phyloP scores from a whole-genome alignment of 2,113 vertebrate species.

The Misgurnus anguillicaudatus region DNA sequence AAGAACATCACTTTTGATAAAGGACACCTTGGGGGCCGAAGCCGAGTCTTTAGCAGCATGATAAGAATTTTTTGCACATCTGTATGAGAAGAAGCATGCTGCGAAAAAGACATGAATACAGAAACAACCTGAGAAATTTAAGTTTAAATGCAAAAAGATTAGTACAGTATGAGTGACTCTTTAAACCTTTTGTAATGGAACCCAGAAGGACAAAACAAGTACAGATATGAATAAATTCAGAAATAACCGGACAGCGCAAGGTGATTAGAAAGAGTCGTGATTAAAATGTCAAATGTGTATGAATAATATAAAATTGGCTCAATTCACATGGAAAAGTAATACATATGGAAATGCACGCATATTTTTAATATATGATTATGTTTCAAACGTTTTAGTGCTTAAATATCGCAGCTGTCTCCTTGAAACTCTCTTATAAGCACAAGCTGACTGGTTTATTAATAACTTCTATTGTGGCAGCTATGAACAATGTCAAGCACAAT shows the following conservation, averaged over 20 bases:
- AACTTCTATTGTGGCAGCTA: conserved; percentile 1
- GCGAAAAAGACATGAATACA: not conserved
- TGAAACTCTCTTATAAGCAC: conserved; percentile 1
- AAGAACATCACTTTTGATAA: conserved; percentile 39
- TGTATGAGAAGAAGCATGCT: not conserved
- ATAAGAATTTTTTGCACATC: conserved; percentile 28
- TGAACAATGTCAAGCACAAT: conserved; percentile 15
- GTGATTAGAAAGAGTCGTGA: not conserved
- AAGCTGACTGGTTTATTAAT: not conserved
- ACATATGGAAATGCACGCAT: not conserved
- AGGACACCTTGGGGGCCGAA: conserved; percentile 26
- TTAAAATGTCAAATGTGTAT: conserved; percentile 8
- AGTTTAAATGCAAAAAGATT: too few species aligned
- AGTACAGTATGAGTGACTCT: too few species aligned
- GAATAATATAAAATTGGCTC: not conserved
- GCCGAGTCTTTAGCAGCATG: not conserved
- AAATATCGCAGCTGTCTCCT: not conserved
- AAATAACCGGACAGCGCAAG: not conserved
- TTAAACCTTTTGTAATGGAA: not conserved
- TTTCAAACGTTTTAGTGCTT: not conserved
- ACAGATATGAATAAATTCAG: not conserved
- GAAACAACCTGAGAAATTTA: not conserved
- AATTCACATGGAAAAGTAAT: not conserved
- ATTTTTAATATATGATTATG: too few species aligned
- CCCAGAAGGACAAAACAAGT: too few species aligned